Conservation (phyloP, 2,888 invertebrate genomes). For the Blastobasis lacticolella region DNA sequence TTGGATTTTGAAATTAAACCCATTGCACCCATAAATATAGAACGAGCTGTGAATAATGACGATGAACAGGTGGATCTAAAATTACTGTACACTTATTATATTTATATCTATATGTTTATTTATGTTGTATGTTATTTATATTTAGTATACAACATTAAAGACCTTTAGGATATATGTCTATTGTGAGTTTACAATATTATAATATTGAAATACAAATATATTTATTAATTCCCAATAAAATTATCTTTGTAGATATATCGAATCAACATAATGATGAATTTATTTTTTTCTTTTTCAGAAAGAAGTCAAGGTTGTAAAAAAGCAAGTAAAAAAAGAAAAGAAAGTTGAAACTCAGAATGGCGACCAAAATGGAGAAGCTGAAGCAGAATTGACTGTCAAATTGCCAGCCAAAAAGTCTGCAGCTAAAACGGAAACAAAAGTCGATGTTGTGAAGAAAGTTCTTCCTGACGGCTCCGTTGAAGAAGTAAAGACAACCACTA, state of each 20-base stretch:
- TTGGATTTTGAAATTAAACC: slow-evolving; percentile 14
- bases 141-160: slow-evolving; percentile 50
- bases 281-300: slow-evolving; percentile 45
- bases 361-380: slow-evolving; percentile 49
- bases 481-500: slow-evolving; percentile 61
- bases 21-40: slow-evolving; percentile 17
- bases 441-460: slow-evolving; percentile 52
- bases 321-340: slow-evolving; percentile 37
- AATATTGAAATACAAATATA: too few relatives aligned
- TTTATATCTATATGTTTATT: slow-evolving; percentile 55
- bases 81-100: slow-evolving; percentile 59
- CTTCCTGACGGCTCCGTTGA: slow-evolving; percentile 56
- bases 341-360: slow-evolving; percentile 44
- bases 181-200: slow-evolving; percentile 33
- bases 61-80: slow-evolving; percentile 61
- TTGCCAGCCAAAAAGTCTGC: slow-evolving; percentile 53
- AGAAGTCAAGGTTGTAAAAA: slow-evolving; percentile 49
- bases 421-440: slow-evolving; percentile 61
- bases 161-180: slow-evolving; percentile 29
- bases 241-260: slow-evolving; percentile 2
- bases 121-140: slow-evolving; percentile 53
- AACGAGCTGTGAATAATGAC: slow-evolving; percentile 28
- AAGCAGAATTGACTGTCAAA: slow-evolving; percentile 52
- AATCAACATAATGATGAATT: slow-evolving; percentile 8
- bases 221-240: not conserved